These are phyloP conservation scores for Halichondria panicea DNA, from an alignment of 37 sponge, comb jelly and placozoan species.

Conservation along the genomic window DNA sequence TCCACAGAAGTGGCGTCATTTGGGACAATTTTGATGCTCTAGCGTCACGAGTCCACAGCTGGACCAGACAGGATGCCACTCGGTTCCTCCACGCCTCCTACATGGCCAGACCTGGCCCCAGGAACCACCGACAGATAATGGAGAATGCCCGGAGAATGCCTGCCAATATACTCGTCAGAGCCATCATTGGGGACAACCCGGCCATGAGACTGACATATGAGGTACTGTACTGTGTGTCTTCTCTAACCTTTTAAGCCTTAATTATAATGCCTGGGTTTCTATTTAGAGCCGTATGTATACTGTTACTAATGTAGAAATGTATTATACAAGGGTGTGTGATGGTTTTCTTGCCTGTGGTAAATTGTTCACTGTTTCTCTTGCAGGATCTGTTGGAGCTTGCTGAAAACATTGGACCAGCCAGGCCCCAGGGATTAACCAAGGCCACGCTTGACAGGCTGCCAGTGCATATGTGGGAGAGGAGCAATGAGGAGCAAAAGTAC, in stretches of 20 bases:
- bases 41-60: neutral
- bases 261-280: too few species aligned
- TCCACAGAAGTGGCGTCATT: too few species aligned
- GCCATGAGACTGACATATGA: neutral
- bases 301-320: neutral
- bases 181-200: too few species aligned
- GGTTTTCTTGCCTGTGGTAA: too few species aligned
- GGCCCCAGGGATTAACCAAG: conserved; percentile 43
- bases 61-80: conserved; percentile 6
- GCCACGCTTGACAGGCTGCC: neutral
- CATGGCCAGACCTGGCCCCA: neutral
- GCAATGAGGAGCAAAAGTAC: neutral
- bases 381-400: conserved; percentile 66
- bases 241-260: too few species aligned
- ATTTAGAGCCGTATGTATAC: neutral
- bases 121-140: neutral
- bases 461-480: neutral
- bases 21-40: conserved; percentile 15
- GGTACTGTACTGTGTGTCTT: neutral
- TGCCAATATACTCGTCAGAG: neutral
- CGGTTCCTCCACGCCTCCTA: conserved; percentile 19
- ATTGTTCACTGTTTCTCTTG: neutral
- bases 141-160: neutral
- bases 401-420: conserved; percentile 59
- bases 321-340: too few species aligned